Evolutionary conservation across 30 jellyfish, hydroid and myxozoan genomes (phyloP).

Genomic region (Hydractinia echinata): DNA sequence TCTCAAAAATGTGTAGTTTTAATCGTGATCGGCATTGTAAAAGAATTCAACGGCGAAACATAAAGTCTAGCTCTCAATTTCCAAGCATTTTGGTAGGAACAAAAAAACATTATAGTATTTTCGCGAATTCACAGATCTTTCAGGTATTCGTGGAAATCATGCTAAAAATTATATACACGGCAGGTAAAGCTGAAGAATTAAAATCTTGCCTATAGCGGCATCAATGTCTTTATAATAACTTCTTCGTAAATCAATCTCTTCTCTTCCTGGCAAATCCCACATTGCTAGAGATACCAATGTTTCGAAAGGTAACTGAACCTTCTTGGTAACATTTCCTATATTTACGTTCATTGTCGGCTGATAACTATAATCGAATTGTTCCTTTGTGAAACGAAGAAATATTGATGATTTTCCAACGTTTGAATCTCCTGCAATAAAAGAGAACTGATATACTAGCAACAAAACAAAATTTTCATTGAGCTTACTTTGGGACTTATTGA

Average conservation of each 20-base stretch:
- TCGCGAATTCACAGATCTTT: too few relatives aligned
- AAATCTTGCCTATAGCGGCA: slow-evolving; percentile 75
- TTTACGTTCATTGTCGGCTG: slow-evolving; percentile 92
- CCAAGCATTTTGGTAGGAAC: too few relatives aligned
- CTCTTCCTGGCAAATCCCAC: slow-evolving; percentile 98
- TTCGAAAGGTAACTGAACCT: slow-evolving; percentile 78
- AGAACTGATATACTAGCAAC: not conserved
- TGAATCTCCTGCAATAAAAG: slow-evolving; percentile 68
- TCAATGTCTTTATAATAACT: slow-evolving; percentile 84
- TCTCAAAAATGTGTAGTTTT: too few relatives aligned
- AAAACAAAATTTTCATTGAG: not conserved
- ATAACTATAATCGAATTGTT: slow-evolving; percentile 92
- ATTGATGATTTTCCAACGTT: slow-evolving; percentile 92
- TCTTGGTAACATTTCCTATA: slow-evolving; percentile 88
- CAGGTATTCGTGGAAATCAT: too few relatives aligned
- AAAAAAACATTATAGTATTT: too few relatives aligned
- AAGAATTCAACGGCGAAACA: too few relatives aligned
- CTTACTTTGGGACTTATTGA: not conserved
- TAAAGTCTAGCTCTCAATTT: too few relatives aligned
- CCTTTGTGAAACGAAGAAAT: slow-evolving; percentile 68
- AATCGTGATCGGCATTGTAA: too few relatives aligned
- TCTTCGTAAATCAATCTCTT: slow-evolving; percentile 82
- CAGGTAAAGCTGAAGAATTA: not conserved
- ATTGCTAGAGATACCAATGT: slow-evolving; percentile 73
- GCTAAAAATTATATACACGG: too few relatives aligned